phyloP scores from a whole-genome alignment of 1,140 invertebrate species.

The Microplitis mediator region DNA sequence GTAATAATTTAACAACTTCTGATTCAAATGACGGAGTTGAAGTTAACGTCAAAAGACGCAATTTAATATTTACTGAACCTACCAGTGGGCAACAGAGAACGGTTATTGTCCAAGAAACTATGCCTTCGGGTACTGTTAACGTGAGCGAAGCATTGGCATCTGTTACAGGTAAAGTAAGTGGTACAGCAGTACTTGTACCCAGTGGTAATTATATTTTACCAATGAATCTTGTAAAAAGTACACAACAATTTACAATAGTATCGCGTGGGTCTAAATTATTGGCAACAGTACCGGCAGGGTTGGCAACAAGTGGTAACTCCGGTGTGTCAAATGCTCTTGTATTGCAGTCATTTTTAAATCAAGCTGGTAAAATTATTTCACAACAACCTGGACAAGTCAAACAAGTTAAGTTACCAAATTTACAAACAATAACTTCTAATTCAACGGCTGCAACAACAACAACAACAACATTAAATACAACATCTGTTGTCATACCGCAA shows the following conservation, averaged over 20 bases:
- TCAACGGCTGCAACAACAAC: conserved; percentile 27
- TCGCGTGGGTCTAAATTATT: conserved; percentile 72
- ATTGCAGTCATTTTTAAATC: conserved; percentile 65
- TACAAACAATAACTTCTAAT: conserved; percentile 44
- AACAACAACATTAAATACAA: conserved; percentile 27
- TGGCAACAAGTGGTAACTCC: conserved; percentile 47
- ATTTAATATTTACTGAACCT: conserved; percentile 54
- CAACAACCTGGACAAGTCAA: conserved; percentile 53
- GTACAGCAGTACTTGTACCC: conserved; percentile 70
- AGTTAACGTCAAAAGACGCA: conserved; percentile 48
- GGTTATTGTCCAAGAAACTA: conserved; percentile 61
- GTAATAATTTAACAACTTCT: conserved; percentile 36
- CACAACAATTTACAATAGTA: conserved; percentile 74
- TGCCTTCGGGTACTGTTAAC: conserved; percentile 49
- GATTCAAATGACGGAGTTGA: conserved; percentile 55
- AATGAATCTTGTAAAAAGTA: conserved; percentile 72
- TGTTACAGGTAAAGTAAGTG: conserved; percentile 61
- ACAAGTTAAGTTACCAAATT: conserved; percentile 51
- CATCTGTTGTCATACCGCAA: conserved; percentile 40
- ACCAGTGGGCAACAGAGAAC: conserved; percentile 52
- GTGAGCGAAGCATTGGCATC: conserved; percentile 64
- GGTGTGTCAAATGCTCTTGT: conserved; percentile 61
- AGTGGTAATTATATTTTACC: conserved; percentile 72
- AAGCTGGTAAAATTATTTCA: conserved; percentile 61
- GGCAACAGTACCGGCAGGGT: conserved; percentile 67